These are phyloP conservation scores for Python bivittatus DNA, from an alignment of 2,113 vertebrate genomes.

Conservation along the genomic window DNA sequence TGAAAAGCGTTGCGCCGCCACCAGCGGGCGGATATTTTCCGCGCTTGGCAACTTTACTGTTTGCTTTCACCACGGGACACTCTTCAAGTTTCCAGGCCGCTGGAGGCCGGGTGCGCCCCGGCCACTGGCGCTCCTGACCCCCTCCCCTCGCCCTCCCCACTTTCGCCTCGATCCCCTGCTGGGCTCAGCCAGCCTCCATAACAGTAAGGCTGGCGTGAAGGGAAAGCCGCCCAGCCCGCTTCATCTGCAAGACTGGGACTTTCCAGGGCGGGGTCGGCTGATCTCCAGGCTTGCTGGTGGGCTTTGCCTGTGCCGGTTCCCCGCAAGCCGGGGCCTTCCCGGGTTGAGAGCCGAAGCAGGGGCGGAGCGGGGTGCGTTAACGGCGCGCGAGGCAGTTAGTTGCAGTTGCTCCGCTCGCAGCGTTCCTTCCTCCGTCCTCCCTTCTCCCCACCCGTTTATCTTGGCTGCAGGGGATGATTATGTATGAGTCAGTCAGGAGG, in stretches of 20 bases:
- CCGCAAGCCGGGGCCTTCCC: conserved; percentile 2
- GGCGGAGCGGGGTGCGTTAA: not conserved
- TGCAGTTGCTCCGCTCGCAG: not conserved
- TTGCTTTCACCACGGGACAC: not conserved
- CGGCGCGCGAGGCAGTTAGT: not conserved
- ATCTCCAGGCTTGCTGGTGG: not conserved
- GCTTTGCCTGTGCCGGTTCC: not conserved
- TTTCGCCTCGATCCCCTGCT: not conserved
- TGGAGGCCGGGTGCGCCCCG: not conserved
- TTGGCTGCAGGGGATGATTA: conserved; percentile 1
- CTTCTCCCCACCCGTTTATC: not conserved
- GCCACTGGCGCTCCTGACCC: not conserved
- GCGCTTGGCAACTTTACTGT: not conserved
- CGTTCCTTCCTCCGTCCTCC: not conserved
- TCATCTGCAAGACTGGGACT: not conserved
- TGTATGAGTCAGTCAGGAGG: not conserved
- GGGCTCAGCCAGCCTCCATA: not conserved
- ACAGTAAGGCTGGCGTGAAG: not conserved
- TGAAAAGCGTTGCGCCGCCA: not conserved
- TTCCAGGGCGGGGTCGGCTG: conserved; percentile 2
- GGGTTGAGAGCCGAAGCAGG: not conserved
- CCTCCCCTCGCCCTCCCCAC: too few relatives aligned
- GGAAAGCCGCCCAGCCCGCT: not conserved
- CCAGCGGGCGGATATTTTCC: not conserved
- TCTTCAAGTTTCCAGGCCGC: not conserved